Conservation (phyloP, 1,140 invertebrate genomes). For the Cydia fagiglandana region DNA sequence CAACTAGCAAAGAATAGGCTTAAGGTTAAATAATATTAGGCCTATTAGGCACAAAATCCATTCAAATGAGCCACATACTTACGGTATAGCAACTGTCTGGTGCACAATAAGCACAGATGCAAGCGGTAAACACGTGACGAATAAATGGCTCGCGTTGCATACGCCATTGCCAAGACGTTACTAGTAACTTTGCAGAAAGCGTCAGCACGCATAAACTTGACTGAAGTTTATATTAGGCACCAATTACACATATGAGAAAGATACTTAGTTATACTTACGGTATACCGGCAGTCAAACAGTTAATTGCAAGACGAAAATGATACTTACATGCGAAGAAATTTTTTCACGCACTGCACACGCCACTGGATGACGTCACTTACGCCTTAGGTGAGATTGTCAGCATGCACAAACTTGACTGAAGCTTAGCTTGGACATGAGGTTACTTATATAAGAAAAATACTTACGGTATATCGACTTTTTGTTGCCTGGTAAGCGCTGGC, state of each 20-base stretch:
- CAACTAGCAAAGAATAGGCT: too few relatives aligned
- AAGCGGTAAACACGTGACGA: slow-evolving; percentile 93
- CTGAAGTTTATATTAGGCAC: too few relatives aligned
- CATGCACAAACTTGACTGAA: slow-evolving; percentile 92
- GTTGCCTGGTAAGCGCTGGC: slow-evolving; percentile 57
- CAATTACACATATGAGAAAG: too few relatives aligned
- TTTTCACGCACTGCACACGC: slow-evolving; percentile 96
- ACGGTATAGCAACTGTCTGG: slow-evolving; percentile 63
- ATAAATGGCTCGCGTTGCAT: slow-evolving; percentile 95
- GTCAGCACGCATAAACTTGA: slow-evolving; percentile 87
- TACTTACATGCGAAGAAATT: slow-evolving; percentile 86
- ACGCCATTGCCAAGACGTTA: slow-evolving; percentile 97
- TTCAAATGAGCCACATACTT: slow-evolving; percentile 39
- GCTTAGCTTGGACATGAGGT: slow-evolving; percentile 55
- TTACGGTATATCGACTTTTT: slow-evolving; percentile 67
- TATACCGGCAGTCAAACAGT: too few relatives aligned
- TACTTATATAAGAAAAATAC: slow-evolving; percentile 29
- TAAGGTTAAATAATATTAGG: too few relatives aligned
- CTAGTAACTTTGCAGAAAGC: slow-evolving; percentile 93
- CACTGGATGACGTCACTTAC: slow-evolving; percentile 96
- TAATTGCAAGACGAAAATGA: too few relatives aligned
- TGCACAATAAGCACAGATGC: slow-evolving; percentile 60
- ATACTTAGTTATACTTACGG: too few relatives aligned
- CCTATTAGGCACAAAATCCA: neutral
- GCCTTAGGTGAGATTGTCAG: slow-evolving; percentile 94